Evolutionary conservation across 2,888 invertebrate genomes (phyloP).

Genomic region (Himalopsyche japonica): DNA sequence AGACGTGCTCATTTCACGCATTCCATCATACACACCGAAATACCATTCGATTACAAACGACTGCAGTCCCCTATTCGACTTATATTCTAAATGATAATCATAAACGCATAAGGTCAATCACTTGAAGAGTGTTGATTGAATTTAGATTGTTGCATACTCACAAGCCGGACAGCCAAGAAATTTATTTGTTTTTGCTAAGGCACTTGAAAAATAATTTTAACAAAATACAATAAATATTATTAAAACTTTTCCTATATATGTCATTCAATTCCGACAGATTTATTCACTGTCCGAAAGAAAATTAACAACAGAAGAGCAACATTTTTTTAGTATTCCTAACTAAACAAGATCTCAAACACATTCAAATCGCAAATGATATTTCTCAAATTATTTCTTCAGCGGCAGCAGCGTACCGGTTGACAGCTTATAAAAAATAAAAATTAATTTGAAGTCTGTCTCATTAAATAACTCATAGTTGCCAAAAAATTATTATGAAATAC

Average conservation of each 20-base stretch:
- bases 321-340: no score
- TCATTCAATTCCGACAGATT: no score
- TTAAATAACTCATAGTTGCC: no score
- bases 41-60: constrained; percentile 43
- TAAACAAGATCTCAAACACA: not conserved
- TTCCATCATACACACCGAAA: no score
- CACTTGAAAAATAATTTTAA: not conserved
- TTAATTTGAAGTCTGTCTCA: no score
- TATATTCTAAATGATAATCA: constrained; percentile 42
- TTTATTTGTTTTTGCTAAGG: not conserved
- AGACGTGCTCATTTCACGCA: constrained; percentile 44
- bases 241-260: constrained; percentile 2
- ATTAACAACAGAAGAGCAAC: no score
- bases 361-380: not conserved
- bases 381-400: not conserved
- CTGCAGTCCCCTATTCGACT: constrained; percentile 45
- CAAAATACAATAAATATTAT: constrained; percentile 7
- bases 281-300: not conserved
- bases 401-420: no score
- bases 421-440: no score
- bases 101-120: constrained; percentile 46
- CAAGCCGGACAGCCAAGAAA: not conserved
- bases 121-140: constrained; percentile 42
- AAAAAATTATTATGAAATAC: no score
- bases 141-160: constrained; percentile 30